Percentiles rank a stretch among this genome's conserved stretches.
Evolutionary conservation across 1,140 invertebrate genomes (phyloP).

Genomic region (Drosophila novamexicana): DNA sequence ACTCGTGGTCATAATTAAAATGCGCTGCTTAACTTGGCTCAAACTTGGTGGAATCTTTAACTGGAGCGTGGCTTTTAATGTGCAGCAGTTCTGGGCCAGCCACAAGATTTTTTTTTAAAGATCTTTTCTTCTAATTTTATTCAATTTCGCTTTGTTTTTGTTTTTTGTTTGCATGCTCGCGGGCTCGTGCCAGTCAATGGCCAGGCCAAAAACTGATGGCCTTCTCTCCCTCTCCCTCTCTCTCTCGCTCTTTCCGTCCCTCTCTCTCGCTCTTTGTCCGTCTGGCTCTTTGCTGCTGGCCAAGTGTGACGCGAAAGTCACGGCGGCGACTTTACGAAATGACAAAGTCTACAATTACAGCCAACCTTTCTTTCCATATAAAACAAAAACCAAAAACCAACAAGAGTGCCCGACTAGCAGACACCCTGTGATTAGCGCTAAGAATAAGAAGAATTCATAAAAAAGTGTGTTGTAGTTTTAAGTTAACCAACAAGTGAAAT

Average conservation of each 20-base stretch:
- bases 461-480: too few relatives aligned
- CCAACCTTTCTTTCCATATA: constrained; percentile 37
- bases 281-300: constrained; percentile 23
- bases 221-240: neutral
- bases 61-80: constrained; percentile 73
- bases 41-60: constrained; percentile 53
- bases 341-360: constrained; percentile 52
- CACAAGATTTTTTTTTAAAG: constrained; percentile 9
- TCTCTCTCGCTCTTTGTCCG: neutral
- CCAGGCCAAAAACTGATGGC: constrained; percentile 32
- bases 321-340: constrained; percentile 53
- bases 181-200: constrained; percentile 36
- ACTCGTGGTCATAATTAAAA: too few relatives aligned
- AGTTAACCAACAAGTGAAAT: too few relatives aligned
- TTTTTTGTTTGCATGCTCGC: constrained; percentile 20
- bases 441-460: too few relatives aligned
- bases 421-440: neutral
- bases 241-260: neutral
- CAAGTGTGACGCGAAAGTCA: constrained; percentile 78
- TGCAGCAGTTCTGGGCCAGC: constrained; percentile 38
- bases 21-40: constrained; percentile 16
- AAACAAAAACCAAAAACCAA: constrained; percentile 1
- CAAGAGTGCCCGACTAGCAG: neutral
- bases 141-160: constrained; percentile 23
- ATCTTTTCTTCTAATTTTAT: neutral